These are phyloP conservation scores for Antennarius maculatus DNA, from an alignment of 2,797 vertebrate genomes.

Conservation along the genomic window DNA sequence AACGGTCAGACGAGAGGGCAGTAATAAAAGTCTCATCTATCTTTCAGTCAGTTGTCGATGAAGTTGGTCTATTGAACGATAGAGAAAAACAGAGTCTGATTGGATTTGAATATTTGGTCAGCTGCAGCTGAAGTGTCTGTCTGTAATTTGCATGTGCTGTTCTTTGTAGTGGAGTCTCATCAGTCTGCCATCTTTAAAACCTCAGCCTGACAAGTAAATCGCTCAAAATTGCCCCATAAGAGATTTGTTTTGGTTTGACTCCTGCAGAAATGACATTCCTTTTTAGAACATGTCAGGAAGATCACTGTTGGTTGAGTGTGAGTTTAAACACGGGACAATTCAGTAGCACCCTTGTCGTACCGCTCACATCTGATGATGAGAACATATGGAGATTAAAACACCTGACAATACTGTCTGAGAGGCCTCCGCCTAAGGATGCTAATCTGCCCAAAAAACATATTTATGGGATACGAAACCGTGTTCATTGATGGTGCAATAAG, in stretches of 20 bases:
- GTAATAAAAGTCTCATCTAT: too few relatives aligned
- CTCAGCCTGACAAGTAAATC: conserved; percentile 70
- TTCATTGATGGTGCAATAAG: too few relatives aligned
- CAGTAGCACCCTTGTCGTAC: conserved; percentile 31
- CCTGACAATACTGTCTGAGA: conserved; percentile 2
- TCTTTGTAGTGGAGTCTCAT: conserved; percentile 34
- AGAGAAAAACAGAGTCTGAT: conserved; percentile 4
- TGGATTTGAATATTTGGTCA: conserved; percentile 24
- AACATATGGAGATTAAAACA: background rate
- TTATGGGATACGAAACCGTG: background rate
- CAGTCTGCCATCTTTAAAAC: conserved; percentile 61
- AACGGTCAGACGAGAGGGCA: too few relatives aligned
- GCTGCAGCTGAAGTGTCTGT: conserved; percentile 43
- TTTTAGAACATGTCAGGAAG: conserved; percentile 68
- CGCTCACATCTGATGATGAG: conserved; percentile 26
- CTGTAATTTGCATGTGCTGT: conserved; percentile 52
- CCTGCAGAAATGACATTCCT: conserved; percentile 62
- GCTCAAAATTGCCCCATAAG: conserved; percentile 62
- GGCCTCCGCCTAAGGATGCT: background rate
- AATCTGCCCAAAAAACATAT: background rate
- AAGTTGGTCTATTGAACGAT: background rate
- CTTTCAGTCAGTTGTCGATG: too few relatives aligned
- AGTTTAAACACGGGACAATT: conserved; percentile 42
- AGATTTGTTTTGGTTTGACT: conserved; percentile 70
- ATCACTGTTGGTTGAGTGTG: conserved; percentile 24